A percentile compares a stretch with the other conserved stretches of the same genome.
Conservation (phyloP, 2,113 vertebrate genomes). For the Daboia siamensis region DNA sequence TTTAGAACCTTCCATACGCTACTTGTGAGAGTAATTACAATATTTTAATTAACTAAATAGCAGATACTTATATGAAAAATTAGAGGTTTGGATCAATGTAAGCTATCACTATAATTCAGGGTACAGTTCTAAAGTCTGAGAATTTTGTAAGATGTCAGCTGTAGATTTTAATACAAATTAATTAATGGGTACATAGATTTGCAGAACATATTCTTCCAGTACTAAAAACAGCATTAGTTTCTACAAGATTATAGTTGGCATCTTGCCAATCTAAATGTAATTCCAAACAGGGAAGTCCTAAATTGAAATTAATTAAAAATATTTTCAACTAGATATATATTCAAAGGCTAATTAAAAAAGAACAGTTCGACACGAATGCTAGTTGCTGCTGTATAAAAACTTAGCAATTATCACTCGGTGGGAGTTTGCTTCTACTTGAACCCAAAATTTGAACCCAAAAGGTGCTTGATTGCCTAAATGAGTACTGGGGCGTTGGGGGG, state of each 20-base stretch:
- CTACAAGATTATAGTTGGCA: background rate
- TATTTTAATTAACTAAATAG: background rate
- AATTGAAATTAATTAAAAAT: background rate
- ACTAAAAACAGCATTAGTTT: background rate
- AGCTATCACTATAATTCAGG: background rate
- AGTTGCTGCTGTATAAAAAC: constrained; percentile 18
- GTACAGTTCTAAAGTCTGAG: background rate
- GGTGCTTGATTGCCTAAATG: background rate
- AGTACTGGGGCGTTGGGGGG: background rate
- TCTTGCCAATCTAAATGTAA: background rate
- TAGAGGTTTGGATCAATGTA: background rate
- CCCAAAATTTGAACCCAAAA: constrained; percentile 21
- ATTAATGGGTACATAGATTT: background rate
- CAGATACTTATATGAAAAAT: background rate
- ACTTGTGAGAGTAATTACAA: background rate
- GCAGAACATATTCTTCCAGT: background rate
- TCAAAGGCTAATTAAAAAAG: background rate
- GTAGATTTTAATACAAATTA: background rate
- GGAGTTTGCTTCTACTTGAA: constrained; percentile 8
- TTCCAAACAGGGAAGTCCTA: background rate
- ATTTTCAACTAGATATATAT: background rate
- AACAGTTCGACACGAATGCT: background rate
- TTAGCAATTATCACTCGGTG: constrained; percentile 22
- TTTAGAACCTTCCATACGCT: background rate
- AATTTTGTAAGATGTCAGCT: background rate